Conservation (phyloP, 2,888 invertebrate species). For the Xiphydria camelus region DNA sequence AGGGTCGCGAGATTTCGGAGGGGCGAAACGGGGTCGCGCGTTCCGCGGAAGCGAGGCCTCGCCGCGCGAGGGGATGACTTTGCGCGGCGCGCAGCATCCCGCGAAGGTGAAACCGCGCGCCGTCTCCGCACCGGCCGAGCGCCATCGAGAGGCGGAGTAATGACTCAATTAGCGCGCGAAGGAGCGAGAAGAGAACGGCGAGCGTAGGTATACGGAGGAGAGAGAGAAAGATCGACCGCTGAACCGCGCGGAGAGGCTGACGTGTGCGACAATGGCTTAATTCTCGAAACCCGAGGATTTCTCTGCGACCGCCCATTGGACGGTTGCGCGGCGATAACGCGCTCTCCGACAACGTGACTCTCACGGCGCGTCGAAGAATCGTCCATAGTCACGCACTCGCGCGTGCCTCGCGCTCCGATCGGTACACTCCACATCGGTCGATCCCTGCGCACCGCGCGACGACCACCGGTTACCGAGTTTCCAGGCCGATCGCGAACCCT, state of each 20-base stretch:
- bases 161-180: slow-evolving; percentile 33
- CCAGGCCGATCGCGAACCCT: too few relatives aligned
- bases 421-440: too few relatives aligned
- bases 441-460: too few relatives aligned
- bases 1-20: slow-evolving; percentile 24
- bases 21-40: background rate
- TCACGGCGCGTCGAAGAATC: background rate
- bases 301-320: too few relatives aligned
- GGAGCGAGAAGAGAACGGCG: slow-evolving; percentile 1
- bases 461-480: too few relatives aligned
- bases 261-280: background rate
- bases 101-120: background rate
- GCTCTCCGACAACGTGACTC: background rate
- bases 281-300: background rate
- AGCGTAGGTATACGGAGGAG: background rate
- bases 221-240: slow-evolving; percentile 2
- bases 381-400: background rate
- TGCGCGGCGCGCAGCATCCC: background rate
- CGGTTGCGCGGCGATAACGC: too few relatives aligned
- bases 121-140: slow-evolving; percentile 29
- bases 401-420: too few relatives aligned
- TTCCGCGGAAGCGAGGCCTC: too few relatives aligned
- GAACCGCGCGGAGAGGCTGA: background rate
- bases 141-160: slow-evolving; percentile 35
- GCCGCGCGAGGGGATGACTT: too few relatives aligned